A percentile compares a stretch with the other conserved stretches of the same genome.
Conservation (phyloP, 2,113 vertebrate genomes). For the Entomyzon cyanotis region DNA sequence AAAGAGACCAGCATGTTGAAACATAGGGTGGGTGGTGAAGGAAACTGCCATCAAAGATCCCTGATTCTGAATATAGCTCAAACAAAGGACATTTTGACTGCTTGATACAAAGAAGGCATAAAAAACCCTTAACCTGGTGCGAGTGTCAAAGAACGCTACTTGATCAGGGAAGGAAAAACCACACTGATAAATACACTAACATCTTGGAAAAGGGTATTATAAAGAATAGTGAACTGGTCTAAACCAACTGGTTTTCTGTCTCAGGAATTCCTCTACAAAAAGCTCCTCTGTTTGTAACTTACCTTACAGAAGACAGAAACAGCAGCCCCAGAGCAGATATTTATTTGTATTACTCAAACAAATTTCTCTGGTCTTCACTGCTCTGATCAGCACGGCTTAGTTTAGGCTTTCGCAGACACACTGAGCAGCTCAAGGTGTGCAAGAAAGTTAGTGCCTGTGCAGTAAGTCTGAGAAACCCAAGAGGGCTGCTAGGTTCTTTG, state of each 20-base stretch:
- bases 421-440: background rate
- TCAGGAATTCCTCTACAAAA: background rate
- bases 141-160: background rate
- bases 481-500: background rate
- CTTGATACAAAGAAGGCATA: background rate
- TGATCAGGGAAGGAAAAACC: background rate
- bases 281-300: background rate
- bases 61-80: background rate
- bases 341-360: background rate
- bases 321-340: background rate
- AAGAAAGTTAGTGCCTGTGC: background rate
- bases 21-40: background rate
- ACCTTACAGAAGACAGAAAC: background rate
- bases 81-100: background rate
- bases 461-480: background rate
- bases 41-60: background rate
- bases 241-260: background rate
- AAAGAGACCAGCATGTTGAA: background rate
- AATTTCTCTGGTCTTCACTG: background rate
- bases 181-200: background rate
- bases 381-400: background rate
- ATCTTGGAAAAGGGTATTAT: background rate
- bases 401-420: background rate
- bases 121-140: background rate
- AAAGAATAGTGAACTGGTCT: background rate